Evolutionary conservation across 2,888 invertebrate species (phyloP), one percentile per base, ranked within the genome.

Genomic region (Oxytorus armatus): DNA sequence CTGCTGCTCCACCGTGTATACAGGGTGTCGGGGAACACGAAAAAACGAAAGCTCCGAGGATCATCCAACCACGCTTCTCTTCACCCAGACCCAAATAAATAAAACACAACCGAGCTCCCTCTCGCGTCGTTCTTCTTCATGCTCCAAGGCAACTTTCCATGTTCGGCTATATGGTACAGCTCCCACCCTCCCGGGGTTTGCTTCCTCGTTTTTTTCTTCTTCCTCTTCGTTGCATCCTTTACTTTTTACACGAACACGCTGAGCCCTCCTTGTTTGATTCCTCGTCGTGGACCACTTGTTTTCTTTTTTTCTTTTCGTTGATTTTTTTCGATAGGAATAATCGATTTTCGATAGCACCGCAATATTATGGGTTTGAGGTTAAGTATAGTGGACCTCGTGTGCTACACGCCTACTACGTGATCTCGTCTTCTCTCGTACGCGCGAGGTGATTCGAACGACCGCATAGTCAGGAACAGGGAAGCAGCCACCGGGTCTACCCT

Each of bases 381-480:
- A 73, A 73, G 63, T 73, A 73, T 73, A 73, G 65, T 57, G 55
- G 65, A 16, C 18, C 44, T 29, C 29, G n/a, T 47, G 47, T 16
- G 23, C 16, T 66, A 57, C 57, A 74, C 74, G 65, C 55, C 65
- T 57, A 55, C 74, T 57, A 14, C 47, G 36, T 55, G 66, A 16
- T 42, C 53, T 85, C 80, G 82, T 70, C n/a, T 82, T 81, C 82
- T 84, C 84, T 84, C 78, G 83, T 85, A 85, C 82, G 83, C 79
- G 82, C 82, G 85, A 82, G 83, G 87, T 86, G 88, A 88, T 86
- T 87, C 84, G 87, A 88, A 88, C 85, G 87, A 86, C 85, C 85
- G 86, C 82, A 85, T 85, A 87, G 82, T 83, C 29, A 63, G 33
- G 29, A 84, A 49, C 84, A 87, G 85, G 85, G 85, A 83, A 83